Evolutionary conservation across 2,797 vertebrate genomes (phyloP).

Genomic region (Hirundo rustica): DNA sequence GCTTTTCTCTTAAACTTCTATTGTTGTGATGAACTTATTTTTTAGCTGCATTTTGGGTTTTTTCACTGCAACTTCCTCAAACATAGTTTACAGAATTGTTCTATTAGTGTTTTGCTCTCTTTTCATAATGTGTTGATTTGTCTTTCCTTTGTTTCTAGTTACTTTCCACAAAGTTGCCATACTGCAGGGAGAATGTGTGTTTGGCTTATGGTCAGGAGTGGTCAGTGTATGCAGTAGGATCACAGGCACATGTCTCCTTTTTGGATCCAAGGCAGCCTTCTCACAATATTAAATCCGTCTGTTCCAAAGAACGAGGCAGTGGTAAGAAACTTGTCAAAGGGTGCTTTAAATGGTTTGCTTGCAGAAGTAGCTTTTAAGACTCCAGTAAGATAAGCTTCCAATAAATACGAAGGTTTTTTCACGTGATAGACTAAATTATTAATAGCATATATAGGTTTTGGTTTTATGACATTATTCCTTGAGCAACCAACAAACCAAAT

Average conservation of each 20-base stretch:
- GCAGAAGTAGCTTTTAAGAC: not conserved
- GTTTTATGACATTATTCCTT: not conserved
- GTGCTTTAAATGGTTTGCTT: not conserved
- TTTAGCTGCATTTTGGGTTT: not conserved
- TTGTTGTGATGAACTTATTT: not conserved
- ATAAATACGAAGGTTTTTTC: not conserved
- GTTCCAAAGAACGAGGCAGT: conserved; percentile 90
- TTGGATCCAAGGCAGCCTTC: conserved; percentile 93
- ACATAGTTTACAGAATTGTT: not conserved
- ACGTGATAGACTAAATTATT: not conserved
- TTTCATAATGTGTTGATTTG: not conserved
- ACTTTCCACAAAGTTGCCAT: conserved; percentile 93
- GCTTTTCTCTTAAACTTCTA: not conserved
- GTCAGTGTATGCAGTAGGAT: conserved; percentile 97
- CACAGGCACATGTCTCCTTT: conserved; percentile 96
- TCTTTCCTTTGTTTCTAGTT: conserved; percentile 76
- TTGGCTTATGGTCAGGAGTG: conserved; percentile 95
- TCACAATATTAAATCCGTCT: conserved; percentile 90
- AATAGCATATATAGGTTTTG: not conserved
- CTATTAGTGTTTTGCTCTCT: not conserved
- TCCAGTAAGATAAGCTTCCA: not conserved
- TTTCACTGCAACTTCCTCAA: not conserved
- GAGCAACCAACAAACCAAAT: not conserved
- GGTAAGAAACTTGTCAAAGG: conserved; percentile 78
- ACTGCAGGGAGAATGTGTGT: conserved; percentile 98